A percentile compares a stretch with the other conserved stretches of the same genome.
These are phyloP conservation scores for Pteronura brasiliensis DNA, from an alignment of 2,113 vertebrate species.

Conservation along the genomic window DNA sequence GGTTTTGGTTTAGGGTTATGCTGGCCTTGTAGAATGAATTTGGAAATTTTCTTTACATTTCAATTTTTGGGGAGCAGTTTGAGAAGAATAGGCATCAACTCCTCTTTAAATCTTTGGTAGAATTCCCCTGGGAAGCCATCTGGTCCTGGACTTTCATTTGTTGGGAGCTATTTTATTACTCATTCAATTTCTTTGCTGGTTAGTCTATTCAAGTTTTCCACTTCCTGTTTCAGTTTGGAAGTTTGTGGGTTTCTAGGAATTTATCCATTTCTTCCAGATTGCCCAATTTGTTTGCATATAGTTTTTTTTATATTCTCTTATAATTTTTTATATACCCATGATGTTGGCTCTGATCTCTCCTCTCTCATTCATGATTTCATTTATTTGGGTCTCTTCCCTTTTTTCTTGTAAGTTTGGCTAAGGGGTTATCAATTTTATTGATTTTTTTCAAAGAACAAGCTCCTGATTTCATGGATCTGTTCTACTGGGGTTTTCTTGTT, in stretches of 20 bases:
- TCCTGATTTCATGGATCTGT: no score
- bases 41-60: no score
- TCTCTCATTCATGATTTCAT: background rate
- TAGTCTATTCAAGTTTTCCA: background rate
- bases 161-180: background rate
- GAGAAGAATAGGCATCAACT: background rate
- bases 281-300: background rate
- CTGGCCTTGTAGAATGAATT: no score
- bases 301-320: background rate
- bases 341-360: background rate
- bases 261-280: background rate
- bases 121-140: background rate
- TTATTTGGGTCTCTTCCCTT: no score
- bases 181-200: background rate
- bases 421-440: no score
- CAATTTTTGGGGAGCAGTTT: background rate
- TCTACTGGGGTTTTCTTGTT: no score
- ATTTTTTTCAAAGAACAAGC: no score
- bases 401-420: no score
- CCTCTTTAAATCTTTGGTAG: background rate
- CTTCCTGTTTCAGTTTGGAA: background rate
- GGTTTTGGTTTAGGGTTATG: no score
- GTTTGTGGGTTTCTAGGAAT: background rate
- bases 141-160: background rate
- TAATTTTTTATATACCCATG: background rate